Evolutionary conservation across 2,797 vertebrate genomes (phyloP).

Genomic region (Rhinogobio ventralis): DNA sequence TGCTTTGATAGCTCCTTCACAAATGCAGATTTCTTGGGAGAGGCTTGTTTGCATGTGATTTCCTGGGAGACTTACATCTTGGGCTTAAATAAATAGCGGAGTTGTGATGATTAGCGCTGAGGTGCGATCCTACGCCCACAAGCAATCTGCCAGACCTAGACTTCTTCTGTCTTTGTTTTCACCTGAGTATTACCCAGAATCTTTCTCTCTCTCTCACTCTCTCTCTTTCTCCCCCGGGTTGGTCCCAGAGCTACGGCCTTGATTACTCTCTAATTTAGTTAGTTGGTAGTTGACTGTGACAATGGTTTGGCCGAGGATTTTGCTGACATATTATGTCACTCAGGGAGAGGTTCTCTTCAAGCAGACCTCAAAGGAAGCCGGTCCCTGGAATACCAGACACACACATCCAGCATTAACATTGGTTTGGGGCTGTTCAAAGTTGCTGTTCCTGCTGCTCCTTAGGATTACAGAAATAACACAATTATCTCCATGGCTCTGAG

Average conservation of each 20-base stretch:
- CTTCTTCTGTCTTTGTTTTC: conserved; percentile 55
- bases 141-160: conserved; percentile 57
- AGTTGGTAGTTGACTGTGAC: conserved; percentile 45
- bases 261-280: conserved; percentile 49
- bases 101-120: conserved; percentile 78
- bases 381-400: conserved; percentile 58
- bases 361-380: conserved; percentile 56
- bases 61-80: conserved; percentile 80
- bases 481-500: conserved; percentile 66
- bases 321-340: conserved; percentile 54
- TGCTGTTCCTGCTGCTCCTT: conserved; percentile 61
- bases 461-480: conserved; percentile 67
- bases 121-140: conserved; percentile 68
- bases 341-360: conserved; percentile 28
- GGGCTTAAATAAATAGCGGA: conserved; percentile 75
- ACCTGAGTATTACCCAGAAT: conserved; percentile 38
- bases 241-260: conserved; percentile 24
- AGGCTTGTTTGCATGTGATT: conserved; percentile 80
- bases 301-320: conserved; percentile 52
- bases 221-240: not conserved
- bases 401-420: conserved; percentile 47
- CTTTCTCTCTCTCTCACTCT: not conserved
- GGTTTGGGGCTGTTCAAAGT: conserved; percentile 62
- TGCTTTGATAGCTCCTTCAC: conserved; percentile 86
- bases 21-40: conserved; percentile 78